Base-by-base conservation (phyloP, 2,888 invertebrate species). In the Papilio gigon region DNA sequence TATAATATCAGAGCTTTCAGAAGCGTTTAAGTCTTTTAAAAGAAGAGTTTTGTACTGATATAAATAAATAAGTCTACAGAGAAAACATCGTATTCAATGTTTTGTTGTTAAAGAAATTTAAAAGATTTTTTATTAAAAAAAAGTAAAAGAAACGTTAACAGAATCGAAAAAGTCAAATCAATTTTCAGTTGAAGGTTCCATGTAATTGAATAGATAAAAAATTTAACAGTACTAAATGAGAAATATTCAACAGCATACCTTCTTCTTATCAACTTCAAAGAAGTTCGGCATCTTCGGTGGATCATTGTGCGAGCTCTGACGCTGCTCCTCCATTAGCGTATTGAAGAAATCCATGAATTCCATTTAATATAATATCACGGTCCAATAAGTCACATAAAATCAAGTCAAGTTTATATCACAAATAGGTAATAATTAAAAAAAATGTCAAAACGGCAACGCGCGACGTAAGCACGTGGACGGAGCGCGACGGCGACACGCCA, bases 221-320 rank as follows among this genome's bases (percentile, higher is more conserved):
- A 30, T 11, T 40, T 50, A 22, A 50, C 25, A 42, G 44, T 64
- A 50, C 33, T 67, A 42, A n/a, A n/a, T n/a, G 58, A 25, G 40
- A 40, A 20, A 25, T 22, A 33, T 22, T 22, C 12, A 20, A 72
- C 62, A 37, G 75, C 78, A 72, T 78, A 90, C 90, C 89, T 88
- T 90, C 75, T 88, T 90, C 79, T 90, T 90, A 82, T 91, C 90
- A 76, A 89, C 86, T 76, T 91, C 90, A 71, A 90, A 89, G 76
- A 89, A 90, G 80, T 90, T 90, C 0, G 89, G 87, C 89, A 88
- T 88, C 77, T 87, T 91, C 70, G 87, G 86, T 71, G 86, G 79
- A 40, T 88, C 88, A 71, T 77, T 78, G 37, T 85, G 84, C 56
- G 85, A 76, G 72, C 75, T 78, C 74, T 83, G 84, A 65, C 80